These are phyloP conservation scores for Pachycephala philippinensis DNA, from an alignment of 2,113 vertebrate species.

Conservation along the genomic window DNA sequence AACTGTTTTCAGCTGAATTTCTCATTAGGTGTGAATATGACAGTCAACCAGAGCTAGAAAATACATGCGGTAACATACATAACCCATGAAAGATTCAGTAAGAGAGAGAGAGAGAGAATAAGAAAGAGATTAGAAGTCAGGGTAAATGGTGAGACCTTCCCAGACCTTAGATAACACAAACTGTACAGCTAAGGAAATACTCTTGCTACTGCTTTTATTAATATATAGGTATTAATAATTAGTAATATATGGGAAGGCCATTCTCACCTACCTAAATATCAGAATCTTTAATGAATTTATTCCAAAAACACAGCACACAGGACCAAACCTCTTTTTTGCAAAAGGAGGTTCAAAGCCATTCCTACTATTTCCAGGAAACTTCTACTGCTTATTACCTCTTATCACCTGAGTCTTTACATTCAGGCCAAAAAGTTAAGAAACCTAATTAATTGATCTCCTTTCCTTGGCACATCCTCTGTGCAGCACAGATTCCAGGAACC, in stretches of 20 bases:
- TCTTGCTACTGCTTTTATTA: neutral
- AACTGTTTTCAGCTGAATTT: neutral
- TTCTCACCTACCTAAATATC: neutral
- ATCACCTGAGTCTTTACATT: neutral
- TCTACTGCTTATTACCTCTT: neutral
- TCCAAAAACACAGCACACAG: neutral
- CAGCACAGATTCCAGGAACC: neutral
- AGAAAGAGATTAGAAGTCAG: neutral
- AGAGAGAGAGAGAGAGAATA: neutral
- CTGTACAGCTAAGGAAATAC: neutral
- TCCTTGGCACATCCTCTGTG: neutral
- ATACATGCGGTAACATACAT: neutral
- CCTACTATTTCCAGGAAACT: neutral
- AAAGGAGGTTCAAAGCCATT: neutral
- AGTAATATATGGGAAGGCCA: neutral
- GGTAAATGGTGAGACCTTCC: accelerated
- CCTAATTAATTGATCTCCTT: neutral
- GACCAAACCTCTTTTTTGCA: neutral
- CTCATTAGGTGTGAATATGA: neutral
- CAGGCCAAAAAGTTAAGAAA: neutral
- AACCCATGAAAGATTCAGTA: neutral
- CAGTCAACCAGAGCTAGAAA: neutral
- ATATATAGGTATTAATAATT: neutral
- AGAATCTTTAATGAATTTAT: neutral
- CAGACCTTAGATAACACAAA: neutral